Evolutionary conservation across 2,888 invertebrate genomes (phyloP).

Genomic region (Petrolisthes manimaculis): DNA sequence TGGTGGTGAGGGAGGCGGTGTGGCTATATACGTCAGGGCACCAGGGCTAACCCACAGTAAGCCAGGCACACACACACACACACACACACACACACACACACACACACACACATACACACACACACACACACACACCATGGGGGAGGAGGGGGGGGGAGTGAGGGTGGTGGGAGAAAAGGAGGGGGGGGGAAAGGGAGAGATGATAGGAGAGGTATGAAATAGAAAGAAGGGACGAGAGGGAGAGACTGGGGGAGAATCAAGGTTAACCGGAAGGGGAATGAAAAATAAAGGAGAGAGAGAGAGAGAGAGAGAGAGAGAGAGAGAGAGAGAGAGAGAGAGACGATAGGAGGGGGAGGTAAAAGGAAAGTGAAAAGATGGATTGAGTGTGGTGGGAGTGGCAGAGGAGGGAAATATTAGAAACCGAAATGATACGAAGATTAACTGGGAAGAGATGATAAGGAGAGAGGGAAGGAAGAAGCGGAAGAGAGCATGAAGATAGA

Average conservation of each 20-base stretch:
- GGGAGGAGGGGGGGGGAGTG: background rate
- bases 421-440: background rate
- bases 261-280: background rate
- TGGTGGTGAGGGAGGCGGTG: background rate
- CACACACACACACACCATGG: too few species aligned
- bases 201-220: background rate
- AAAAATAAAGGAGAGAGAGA: background rate
- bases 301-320: background rate
- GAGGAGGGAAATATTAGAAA: background rate
- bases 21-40: slow-evolving; percentile 35
- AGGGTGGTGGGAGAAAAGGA: background rate
- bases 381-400: background rate
- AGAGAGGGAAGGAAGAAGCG: background rate
- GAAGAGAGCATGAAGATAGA: background rate
- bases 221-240: background rate
- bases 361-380: background rate
- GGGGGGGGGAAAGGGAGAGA: background rate
- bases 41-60: slow-evolving; percentile 29
- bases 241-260: background rate
- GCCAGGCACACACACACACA: background rate
- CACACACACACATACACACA: too few species aligned
- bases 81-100: too few species aligned
- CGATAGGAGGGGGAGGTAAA: background rate
- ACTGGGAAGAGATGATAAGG: background rate
- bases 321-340: background rate